Evolutionary conservation across 2,888 invertebrate genomes (phyloP).

Genomic region (Morpho deidamia): DNA sequence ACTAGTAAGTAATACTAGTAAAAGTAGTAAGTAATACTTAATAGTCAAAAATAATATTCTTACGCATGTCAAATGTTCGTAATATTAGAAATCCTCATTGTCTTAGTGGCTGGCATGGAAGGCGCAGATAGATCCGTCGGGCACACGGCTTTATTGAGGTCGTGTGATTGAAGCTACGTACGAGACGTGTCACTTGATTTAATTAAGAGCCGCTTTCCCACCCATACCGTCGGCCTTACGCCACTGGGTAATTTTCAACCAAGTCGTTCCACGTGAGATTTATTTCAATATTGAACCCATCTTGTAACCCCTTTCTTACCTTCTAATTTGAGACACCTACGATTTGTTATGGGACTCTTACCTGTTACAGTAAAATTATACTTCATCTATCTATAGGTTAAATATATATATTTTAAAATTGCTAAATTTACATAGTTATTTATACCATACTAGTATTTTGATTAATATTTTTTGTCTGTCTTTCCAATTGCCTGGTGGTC

Average conservation of each 20-base stretch:
- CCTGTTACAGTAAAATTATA: not conserved
- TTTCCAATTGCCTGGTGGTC: no score
- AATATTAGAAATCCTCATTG: no score
- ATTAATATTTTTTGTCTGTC: no score
- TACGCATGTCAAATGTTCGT: no score
- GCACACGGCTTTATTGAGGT: conserved; percentile 69
- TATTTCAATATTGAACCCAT: conserved; percentile 62
- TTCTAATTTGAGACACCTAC: conserved; percentile 12
- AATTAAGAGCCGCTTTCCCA: conserved; percentile 76
- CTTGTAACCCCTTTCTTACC: conserved; percentile 29
- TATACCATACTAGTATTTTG: no score
- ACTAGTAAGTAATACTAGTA: no score
- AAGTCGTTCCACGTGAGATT: conserved; percentile 64
- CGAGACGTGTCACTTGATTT: conserved; percentile 77
- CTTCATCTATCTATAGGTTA: no score
- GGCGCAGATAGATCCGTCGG: conserved; percentile 55
- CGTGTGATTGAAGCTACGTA: conserved; percentile 73
- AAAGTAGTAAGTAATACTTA: no score
- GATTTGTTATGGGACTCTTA: conserved; percentile 1
- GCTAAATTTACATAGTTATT: no score
- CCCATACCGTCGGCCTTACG: conserved; percentile 64
- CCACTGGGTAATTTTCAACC: conserved; percentile 68
- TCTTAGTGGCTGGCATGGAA: conserved; percentile 23
- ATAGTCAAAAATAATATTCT: no score
- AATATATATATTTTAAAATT: no score